Percentiles rank a stretch among this genome's conserved stretches.
phyloP scores from a whole-genome alignment of 2,113 vertebrate genomes.

The Zosterops hypoxanthus region DNA sequence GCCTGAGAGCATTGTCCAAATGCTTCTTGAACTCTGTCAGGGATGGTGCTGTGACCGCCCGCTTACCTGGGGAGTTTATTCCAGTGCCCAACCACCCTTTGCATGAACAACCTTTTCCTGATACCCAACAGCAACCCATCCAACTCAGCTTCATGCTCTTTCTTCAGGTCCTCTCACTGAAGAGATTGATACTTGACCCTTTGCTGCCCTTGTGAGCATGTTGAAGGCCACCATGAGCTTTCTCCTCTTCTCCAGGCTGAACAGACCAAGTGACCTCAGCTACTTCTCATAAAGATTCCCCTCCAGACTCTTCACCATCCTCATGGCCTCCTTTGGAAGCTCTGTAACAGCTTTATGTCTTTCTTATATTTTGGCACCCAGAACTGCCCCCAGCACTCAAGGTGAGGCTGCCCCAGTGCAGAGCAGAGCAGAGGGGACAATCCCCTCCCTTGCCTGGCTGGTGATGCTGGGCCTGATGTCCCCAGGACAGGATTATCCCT shows the following conservation, averaged over 20 bases:
- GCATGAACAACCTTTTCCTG: not conserved
- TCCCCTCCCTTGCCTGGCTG: accelerated
- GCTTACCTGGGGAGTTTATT: not conserved
- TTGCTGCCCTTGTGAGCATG: not conserved
- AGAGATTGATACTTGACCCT: not conserved
- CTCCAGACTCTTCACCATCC: not conserved
- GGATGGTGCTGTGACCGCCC: not conserved
- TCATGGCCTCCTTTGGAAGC: not conserved
- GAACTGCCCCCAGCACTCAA: not conserved
- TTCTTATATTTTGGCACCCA: not conserved
- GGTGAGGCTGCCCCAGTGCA: accelerated
- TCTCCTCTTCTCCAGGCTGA: not conserved
- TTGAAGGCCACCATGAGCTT: not conserved
- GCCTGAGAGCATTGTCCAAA: not conserved
- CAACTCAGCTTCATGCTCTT: not conserved
- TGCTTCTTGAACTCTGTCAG: not conserved
- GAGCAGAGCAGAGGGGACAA: not conserved
- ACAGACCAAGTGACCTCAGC: not conserved
- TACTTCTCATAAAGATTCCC: not conserved
- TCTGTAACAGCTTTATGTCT: not conserved
- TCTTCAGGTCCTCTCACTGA: not conserved
- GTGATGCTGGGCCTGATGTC: accelerated
- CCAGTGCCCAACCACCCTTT: not conserved
- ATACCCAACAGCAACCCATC: not conserved
- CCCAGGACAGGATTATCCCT: accelerated